These are phyloP conservation scores for Saccopteryx leptura DNA, from an alignment of 2,113 vertebrate genomes.

Conservation along the genomic window DNA sequence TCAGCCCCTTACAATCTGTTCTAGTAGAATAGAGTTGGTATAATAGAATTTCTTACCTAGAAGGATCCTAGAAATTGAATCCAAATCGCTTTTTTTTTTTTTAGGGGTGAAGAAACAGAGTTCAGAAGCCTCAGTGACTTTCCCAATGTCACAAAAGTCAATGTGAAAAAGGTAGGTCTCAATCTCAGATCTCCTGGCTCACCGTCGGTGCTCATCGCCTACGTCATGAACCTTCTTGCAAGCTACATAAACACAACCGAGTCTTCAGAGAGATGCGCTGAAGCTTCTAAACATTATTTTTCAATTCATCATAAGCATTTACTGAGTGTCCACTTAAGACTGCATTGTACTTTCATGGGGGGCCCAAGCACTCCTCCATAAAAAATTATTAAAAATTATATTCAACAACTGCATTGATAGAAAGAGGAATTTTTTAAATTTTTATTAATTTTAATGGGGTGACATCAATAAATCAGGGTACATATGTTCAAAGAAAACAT, in stretches of 20 bases:
- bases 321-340: background rate
- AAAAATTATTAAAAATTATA: conserved; percentile 27
- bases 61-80: conserved; percentile 28
- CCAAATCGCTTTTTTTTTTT: background rate
- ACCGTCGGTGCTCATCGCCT: background rate
- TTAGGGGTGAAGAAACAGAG: background rate
- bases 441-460: too few relatives aligned
- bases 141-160: background rate
- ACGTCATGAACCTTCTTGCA: background rate
- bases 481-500: too few relatives aligned
- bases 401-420: background rate
- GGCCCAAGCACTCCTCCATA: background rate
- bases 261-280: background rate
- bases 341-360: background rate
- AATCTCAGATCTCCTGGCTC: background rate
- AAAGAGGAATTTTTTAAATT: conserved; percentile 7
- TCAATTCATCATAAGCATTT: background rate
- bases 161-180: background rate
- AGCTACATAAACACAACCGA: background rate
- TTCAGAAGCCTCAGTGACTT: background rate
- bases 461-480: too few relatives aligned
- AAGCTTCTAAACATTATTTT: background rate
- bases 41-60: background rate
- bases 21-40: background rate
- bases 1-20: background rate